These are phyloP conservation scores for Rutilus rutilus DNA, from an alignment of 2,113 vertebrate genomes.

Conservation along the genomic window DNA sequence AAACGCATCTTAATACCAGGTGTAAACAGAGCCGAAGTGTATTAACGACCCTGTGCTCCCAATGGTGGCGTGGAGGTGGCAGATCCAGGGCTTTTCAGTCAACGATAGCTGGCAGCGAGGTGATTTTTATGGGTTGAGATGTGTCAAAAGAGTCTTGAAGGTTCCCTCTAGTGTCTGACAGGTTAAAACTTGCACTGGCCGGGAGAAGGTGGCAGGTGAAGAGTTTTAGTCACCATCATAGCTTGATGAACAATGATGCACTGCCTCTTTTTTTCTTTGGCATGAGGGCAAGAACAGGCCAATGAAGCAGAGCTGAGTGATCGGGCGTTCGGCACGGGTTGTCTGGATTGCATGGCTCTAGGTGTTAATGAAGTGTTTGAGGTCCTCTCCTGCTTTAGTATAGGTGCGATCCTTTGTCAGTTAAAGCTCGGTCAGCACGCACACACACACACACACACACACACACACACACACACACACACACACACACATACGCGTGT, in stretches of 20 bases:
- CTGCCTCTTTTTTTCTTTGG: constrained; percentile 32
- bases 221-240: constrained; percentile 32
- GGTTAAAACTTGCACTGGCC: not conserved
- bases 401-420: constrained; percentile 25
- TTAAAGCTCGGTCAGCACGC: constrained; percentile 37
- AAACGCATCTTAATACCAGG: too few relatives aligned
- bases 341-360: constrained; percentile 34
- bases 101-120: constrained; percentile 26
- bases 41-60: constrained; percentile 26
- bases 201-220: constrained; percentile 39
- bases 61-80: constrained; percentile 13
- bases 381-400: constrained; percentile 17
- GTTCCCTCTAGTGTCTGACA: constrained; percentile 8
- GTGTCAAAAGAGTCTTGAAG: constrained; percentile 40
- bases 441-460: constrained; percentile 59
- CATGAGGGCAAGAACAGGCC: not conserved
- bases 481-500: constrained; percentile 46
- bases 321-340: not conserved
- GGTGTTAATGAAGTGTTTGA: constrained; percentile 38
- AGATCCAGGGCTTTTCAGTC: constrained; percentile 32
- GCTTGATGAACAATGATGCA: constrained; percentile 12
- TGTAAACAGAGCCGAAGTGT: not conserved
- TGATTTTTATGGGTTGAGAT: constrained; percentile 33
- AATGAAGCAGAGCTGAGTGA: constrained; percentile 21
- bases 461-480: constrained; percentile 58